Percentiles rank a stretch among this genome's conserved stretches.
Evolutionary conservation across 2,797 vertebrate species (phyloP).

Genomic region (Muscicapa striata): DNA sequence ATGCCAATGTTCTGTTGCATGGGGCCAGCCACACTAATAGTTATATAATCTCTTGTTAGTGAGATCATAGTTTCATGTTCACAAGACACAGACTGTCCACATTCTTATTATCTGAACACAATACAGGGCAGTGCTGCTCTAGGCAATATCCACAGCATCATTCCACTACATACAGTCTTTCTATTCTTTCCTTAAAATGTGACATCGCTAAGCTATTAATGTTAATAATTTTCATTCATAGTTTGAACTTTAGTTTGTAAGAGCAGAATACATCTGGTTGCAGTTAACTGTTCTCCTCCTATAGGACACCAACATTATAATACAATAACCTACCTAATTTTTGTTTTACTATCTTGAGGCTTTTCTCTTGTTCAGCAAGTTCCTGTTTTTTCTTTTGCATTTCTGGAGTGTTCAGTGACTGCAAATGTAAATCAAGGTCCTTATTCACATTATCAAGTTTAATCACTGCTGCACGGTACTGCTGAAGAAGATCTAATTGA

Average conservation of each 20-base stretch:
- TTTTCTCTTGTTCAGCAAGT: slow-evolving; percentile 73
- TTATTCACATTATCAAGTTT: slow-evolving; percentile 66
- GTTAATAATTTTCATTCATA: neutral
- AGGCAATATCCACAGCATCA: neutral
- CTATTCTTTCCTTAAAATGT: neutral
- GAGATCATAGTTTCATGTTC: neutral
- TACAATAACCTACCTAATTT: slow-evolving; percentile 79
- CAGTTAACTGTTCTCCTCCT: neutral
- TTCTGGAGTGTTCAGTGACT: slow-evolving; percentile 73
- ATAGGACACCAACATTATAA: neutral
- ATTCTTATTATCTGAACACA: neutral
- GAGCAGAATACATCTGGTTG: neutral
- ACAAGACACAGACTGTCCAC: neutral
- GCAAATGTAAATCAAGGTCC: slow-evolving; percentile 66
- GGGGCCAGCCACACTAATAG: neutral
- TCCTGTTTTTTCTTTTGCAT: slow-evolving; percentile 73
- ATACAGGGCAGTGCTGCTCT: neutral
- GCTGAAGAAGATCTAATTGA: slow-evolving; percentile 79
- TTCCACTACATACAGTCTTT: neutral
- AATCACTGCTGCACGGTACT: slow-evolving; percentile 74
- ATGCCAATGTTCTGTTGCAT: neutral
- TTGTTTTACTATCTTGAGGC: slow-evolving; percentile 79
- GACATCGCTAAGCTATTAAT: neutral
- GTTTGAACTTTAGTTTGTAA: neutral
- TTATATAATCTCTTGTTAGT: neutral